phyloP scores from a whole-genome alignment of 2,888 invertebrate species.

The Cylindroiulus punctatus region DNA sequence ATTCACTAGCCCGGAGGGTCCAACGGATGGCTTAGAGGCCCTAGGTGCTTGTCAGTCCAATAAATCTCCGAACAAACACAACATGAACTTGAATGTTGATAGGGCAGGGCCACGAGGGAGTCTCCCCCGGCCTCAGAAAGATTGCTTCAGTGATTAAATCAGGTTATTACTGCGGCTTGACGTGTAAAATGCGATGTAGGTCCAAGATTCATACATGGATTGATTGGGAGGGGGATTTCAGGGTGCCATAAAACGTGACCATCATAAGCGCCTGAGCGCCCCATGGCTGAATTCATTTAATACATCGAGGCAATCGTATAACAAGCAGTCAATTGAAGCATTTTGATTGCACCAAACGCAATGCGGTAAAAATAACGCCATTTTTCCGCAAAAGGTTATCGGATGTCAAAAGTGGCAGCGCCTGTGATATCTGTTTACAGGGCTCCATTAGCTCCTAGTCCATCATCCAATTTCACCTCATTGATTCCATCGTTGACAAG shows the following conservation, averaged over 20 bases:
- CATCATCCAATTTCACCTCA: background rate
- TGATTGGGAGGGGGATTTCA: background rate
- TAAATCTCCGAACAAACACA: background rate
- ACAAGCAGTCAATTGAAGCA: slow-evolving; percentile 7
- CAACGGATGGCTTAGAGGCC: background rate
- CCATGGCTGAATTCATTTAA: background rate
- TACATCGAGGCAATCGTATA: slow-evolving; percentile 25
- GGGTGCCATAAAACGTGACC: slow-evolving; percentile 14
- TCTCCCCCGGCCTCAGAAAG: background rate
- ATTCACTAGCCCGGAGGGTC: background rate
- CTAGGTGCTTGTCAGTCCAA: background rate
- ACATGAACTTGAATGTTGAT: slow-evolving; percentile 9
- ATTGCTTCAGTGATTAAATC: slow-evolving; percentile 42
- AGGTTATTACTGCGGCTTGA: background rate
- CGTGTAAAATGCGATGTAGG: slow-evolving; percentile 1
- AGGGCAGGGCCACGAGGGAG: background rate
- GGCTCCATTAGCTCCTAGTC: slow-evolving; percentile 4
- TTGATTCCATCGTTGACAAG: background rate
- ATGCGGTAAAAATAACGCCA: slow-evolving; percentile 9
- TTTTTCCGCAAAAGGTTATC: background rate
- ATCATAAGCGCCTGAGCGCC: background rate
- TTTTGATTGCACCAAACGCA: slow-evolving; percentile 8
- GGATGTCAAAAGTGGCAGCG: background rate
- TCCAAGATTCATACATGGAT: background rate
- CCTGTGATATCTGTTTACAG: slow-evolving; percentile 4